Conservation (phyloP, 2,888 invertebrate genomes). For the Hybos culiciformis region DNA sequence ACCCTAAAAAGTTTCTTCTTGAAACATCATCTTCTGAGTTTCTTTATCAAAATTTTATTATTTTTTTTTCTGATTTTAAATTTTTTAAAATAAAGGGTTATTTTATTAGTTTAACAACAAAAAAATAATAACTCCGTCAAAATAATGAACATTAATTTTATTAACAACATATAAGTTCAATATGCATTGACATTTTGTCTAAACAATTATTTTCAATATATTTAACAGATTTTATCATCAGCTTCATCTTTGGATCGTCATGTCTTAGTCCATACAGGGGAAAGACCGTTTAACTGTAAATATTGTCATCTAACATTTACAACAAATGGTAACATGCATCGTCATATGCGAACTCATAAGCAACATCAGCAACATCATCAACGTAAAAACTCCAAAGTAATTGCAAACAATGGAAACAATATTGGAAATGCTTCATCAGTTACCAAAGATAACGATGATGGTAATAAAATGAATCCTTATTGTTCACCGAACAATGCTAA, state of each 20-base stretch:
- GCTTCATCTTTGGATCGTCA: conserved; percentile 68
- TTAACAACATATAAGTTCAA: not conserved
- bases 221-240: conserved; percentile 57
- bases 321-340: conserved; percentile 75
- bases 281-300: conserved; percentile 65
- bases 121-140: no score
- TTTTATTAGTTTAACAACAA: no score
- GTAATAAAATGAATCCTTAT: conserved; percentile 8
- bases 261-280: conserved; percentile 66
- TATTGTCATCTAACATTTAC: conserved; percentile 69
- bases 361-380: conserved; percentile 34
- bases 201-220: not conserved
- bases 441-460: conserved; percentile 8
- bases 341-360: conserved; percentile 63
- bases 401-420: conserved; percentile 18
- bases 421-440: conserved; percentile 19
- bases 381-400: no score
- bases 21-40: no score
- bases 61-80: no score
- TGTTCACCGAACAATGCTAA: not conserved
- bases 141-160: no score
- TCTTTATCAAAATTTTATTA: no score
- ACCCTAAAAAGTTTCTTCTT: no score
- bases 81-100: no score
- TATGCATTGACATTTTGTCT: not conserved